phyloP scores from a whole-genome alignment of 1,140 invertebrate genomes.

The Littorina saxatilis region DNA sequence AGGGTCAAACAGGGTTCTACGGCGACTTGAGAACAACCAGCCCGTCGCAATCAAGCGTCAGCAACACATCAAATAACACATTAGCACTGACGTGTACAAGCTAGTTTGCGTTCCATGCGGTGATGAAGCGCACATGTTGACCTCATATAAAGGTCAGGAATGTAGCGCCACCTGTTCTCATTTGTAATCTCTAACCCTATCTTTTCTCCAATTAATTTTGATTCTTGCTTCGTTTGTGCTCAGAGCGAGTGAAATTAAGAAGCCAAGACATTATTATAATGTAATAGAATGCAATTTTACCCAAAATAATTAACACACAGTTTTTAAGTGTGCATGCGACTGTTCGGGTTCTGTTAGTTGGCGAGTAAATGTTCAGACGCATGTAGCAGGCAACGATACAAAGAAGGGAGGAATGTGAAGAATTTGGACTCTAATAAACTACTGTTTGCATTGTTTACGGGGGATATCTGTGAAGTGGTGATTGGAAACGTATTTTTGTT shows the following conservation, averaged over 20 bases:
- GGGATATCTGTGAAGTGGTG: neutral
- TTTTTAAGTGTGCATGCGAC: no score
- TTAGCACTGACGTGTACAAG: constrained; percentile 15
- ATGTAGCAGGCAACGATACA: constrained; percentile 45
- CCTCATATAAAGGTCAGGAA: neutral
- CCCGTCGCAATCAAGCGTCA: constrained; percentile 9
- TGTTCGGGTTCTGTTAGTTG: no score
- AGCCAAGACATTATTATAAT: no score
- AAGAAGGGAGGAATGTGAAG: constrained; percentile 61
- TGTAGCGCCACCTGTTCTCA: constrained; percentile 24
- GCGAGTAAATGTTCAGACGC: constrained; percentile 1
- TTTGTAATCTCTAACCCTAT: constrained; percentile 11
- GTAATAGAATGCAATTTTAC: no score
- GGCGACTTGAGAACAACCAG: neutral
- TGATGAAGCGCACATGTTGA: constrained; percentile 1
- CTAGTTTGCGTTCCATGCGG: neutral
- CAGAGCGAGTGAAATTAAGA: no score
- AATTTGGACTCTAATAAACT: constrained; percentile 47
- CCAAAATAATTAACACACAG: no score
- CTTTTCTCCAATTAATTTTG: neutral
- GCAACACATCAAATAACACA: constrained; percentile 1
- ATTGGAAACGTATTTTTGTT: constrained; percentile 2
- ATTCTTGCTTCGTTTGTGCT: no score
- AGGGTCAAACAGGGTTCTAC: no score
- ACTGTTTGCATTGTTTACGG: constrained; percentile 33